Evolutionary conservation across 2,797 vertebrate species (phyloP), one percentile per base, ranked within the genome.

Genomic region (Ambastaia sidthimunki): DNA sequence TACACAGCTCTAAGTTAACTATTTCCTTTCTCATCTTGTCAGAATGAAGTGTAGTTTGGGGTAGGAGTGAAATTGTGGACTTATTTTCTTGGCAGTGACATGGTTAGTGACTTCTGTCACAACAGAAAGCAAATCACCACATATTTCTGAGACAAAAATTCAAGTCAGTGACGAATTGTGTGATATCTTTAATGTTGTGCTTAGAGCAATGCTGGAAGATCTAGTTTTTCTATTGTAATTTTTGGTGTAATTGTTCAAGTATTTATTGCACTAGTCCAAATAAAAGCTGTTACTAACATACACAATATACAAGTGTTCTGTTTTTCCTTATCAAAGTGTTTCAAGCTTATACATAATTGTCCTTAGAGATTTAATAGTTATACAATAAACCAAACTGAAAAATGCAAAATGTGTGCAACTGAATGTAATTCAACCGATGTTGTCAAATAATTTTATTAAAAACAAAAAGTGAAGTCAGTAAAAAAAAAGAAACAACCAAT

Each of bases 121-220:
- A 78, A 65, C 34, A 81, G 74, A 79, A 50, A 80, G 74, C n/a
- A 86, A 74, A 78, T 69, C 84, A 73, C 81, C 60, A 57, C n/a
- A 80, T 68, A 87, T 80, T 76, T 85, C 92, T 91, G 93, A 94
- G 93, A 83, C 90, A 86, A 86, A 41, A 25, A 0, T 21, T 34
- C 31, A 81, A 88, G 92, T 93, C 89, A 72, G 89, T 94, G 93
- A 94, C 85, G 92, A 85, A 89, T 87, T 84, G 50, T 75, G 79
- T 87, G 86, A 77, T 83, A 87, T 82, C 62, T 76, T 71, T 28
- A 28, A 69, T 87, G 68, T 83, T 72, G 70, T 74, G 76, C 44
- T 84, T 83, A 62, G 59, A 80, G 80, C 78, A 83, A 80, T 82
- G 70, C 81, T 78, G 74, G 85, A 75, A 74, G 34, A 74, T 84